phyloP scores from a whole-genome alignment of 2,113 vertebrate genomes.

The Regulus satrapa region DNA sequence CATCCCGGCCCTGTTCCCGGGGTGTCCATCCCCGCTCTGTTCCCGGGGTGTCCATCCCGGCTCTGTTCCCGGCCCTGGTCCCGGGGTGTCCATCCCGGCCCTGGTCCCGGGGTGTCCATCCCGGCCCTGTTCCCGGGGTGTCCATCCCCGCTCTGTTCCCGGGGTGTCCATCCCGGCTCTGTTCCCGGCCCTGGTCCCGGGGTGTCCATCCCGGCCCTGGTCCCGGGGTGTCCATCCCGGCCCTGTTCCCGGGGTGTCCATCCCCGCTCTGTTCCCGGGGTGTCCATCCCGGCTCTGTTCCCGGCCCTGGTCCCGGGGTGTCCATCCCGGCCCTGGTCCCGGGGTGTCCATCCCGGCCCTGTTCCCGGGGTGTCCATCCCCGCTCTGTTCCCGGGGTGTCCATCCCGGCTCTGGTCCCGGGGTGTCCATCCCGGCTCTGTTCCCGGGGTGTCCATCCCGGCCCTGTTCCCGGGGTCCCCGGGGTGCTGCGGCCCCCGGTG shows the following conservation, averaged over 20 bases:
- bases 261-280: fast-evolving
- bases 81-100: no score
- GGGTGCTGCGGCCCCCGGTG: neutral
- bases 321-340: neutral
- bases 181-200: fast-evolving
- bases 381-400: neutral
- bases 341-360: fast-evolving
- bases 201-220: no score
- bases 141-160: fast-evolving
- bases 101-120: no score
- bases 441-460: neutral
- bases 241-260: neutral
- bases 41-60: neutral
- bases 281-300: neutral
- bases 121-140: neutral
- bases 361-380: neutral
- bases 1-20: neutral
- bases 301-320: fast-evolving
- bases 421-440: fast-evolving
- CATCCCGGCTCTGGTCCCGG: neutral
- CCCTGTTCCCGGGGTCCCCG: fast-evolving
- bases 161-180: neutral
- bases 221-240: no score
- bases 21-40: fast-evolving
- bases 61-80: neutral